Conservation (phyloP, 1,140 invertebrate species). For the Eubasilissa regina region DNA sequence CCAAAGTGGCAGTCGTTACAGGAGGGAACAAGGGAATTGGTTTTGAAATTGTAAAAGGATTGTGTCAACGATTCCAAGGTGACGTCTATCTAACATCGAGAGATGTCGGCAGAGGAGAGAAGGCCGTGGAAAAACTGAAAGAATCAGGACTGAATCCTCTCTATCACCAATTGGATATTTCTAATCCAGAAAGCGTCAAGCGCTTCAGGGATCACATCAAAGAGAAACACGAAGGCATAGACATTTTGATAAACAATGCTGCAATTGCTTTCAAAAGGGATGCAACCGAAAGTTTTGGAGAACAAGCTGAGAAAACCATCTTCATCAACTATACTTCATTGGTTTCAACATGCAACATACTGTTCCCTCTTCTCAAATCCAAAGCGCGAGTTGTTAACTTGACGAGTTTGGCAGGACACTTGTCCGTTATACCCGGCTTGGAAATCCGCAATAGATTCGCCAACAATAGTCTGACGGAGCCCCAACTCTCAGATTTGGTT, state of each 20-base stretch:
- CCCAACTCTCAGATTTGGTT: conserved; percentile 75
- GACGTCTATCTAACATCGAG: conserved; percentile 78
- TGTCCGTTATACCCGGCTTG: conserved; percentile 72
- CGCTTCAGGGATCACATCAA: conserved; percentile 76
- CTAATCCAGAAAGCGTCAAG: conserved; percentile 73
- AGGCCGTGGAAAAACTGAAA: conserved; percentile 74
- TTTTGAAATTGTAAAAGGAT: conserved; percentile 77
- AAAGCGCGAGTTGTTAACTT: conserved; percentile 83
- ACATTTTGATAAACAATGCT: conserved; percentile 89
- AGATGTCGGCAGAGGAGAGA: conserved; percentile 72
- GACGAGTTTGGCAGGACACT: conserved; percentile 78
- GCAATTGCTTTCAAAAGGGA: conserved; percentile 80
- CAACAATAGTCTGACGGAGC: conserved; percentile 72
- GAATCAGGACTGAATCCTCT: conserved; percentile 72
- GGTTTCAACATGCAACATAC: conserved; percentile 75
- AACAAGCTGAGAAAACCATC: conserved; percentile 81
- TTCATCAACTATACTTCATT: conserved; percentile 80
- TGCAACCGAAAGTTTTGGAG: conserved; percentile 75
- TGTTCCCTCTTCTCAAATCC: conserved; percentile 80
- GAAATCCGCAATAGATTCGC: conserved; percentile 71
- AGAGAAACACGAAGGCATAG: conserved; percentile 80
- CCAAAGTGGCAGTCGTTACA: conserved; percentile 73
- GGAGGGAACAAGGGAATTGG: conserved; percentile 86
- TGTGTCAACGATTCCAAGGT: conserved; percentile 76
- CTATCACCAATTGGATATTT: conserved; percentile 82